Evolutionary conservation across 2,113 vertebrate genomes (phyloP).

Genomic region (Aspiorhynchus laticeps): DNA sequence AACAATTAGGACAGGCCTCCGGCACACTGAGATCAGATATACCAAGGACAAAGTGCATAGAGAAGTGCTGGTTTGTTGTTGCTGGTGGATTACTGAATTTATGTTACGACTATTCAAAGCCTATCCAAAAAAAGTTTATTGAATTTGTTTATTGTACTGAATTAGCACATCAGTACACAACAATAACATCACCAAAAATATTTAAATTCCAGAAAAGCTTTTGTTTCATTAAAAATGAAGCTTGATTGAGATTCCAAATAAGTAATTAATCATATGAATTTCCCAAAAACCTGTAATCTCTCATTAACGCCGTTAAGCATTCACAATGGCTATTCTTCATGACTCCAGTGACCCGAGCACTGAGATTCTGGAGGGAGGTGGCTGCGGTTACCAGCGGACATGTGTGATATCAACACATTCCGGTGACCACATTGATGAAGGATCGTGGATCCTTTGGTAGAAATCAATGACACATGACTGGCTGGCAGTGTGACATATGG

Average conservation of each 20-base stretch:
- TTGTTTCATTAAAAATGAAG: background rate
- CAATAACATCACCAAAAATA: background rate
- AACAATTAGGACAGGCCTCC: slow-evolving; percentile 46
- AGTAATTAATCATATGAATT: background rate
- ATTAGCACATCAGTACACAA: background rate
- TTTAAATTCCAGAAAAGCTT: background rate
- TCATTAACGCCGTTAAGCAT: background rate
- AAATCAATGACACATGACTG: background rate
- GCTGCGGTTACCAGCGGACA: background rate
- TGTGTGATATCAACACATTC: background rate
- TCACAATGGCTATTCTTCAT: background rate
- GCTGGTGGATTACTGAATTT: no score
- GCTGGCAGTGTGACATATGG: slow-evolving; percentile 21
- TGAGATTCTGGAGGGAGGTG: background rate
- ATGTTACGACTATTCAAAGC: no score
- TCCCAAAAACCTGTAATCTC: background rate
- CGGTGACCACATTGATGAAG: background rate
- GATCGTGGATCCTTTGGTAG: background rate
- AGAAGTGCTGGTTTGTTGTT: no score
- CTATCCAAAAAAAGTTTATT: background rate
- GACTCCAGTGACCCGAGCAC: no score
- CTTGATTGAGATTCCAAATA: no score
- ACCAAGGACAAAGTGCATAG: slow-evolving; percentile 33
- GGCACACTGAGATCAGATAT: slow-evolving; percentile 46
- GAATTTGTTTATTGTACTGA: no score